Percentiles rank a stretch among this genome's conserved stretches.
Conservation (phyloP, 2,888 invertebrate species). For the Temnothorax ravouxi region DNA sequence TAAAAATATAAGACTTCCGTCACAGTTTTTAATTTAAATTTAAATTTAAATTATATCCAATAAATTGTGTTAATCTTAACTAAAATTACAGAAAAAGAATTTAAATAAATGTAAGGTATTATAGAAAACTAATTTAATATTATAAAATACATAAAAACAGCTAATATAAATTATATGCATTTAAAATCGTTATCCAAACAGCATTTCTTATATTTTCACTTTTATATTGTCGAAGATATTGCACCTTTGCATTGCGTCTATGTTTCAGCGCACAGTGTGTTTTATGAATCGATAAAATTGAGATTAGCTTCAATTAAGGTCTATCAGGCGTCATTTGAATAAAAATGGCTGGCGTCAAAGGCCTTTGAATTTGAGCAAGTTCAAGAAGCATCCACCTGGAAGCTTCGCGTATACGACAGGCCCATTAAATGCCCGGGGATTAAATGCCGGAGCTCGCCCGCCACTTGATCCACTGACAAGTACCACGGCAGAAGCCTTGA, state of each 20-base stretch:
- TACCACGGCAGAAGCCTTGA: conserved; percentile 12
- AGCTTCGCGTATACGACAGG: conserved; percentile 50
- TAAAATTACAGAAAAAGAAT: background rate
- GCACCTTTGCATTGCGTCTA: background rate
- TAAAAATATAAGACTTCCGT: background rate
- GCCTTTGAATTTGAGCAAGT: conserved; percentile 37
- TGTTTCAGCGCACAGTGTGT: background rate
- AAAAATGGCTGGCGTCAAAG: conserved; percentile 36
- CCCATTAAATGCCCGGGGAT: conserved; percentile 69
- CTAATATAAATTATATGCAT: background rate
- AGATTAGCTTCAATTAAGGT: conserved; percentile 38
- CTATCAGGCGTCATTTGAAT: conserved; percentile 38
- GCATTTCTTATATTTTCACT: background rate
- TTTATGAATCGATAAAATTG: conserved; percentile 44
- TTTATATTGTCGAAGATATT: background rate
- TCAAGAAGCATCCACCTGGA: conserved; percentile 6
- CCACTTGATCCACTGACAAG: conserved; percentile 31
- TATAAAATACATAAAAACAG: background rate
- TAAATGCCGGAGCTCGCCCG: conserved; percentile 45
- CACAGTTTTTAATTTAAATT: background rate
- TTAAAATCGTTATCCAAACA: background rate
- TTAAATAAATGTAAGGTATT: background rate
- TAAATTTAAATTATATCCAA: background rate
- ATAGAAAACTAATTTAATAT: background rate
- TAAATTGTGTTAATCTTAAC: background rate